Conservation (phyloP, 2,888 invertebrate genomes). For the Drosophila colorata region DNA sequence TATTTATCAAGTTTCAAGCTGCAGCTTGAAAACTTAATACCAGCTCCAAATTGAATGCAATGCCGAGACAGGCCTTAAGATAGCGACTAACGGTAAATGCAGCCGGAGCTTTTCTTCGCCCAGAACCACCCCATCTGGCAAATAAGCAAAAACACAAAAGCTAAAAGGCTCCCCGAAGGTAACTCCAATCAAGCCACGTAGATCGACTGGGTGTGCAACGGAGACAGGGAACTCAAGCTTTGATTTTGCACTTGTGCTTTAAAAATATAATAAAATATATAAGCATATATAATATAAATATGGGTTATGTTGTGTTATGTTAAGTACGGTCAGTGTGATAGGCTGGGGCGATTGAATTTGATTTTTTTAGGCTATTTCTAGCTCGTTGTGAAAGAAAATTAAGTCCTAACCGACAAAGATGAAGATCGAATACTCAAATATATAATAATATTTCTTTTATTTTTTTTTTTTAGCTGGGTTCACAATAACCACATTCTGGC, state of each 20-base stretch:
- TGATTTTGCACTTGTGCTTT: slow-evolving; percentile 6
- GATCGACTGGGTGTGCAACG: slow-evolving; percentile 13
- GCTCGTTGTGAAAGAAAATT: no score
- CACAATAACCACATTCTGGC: no score
- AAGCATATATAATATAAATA: no score
- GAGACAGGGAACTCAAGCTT: background rate
- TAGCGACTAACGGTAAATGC: slow-evolving; percentile 25
- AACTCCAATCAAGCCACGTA: slow-evolving; percentile 38
- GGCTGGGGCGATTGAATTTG: no score
- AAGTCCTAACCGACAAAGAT: no score
- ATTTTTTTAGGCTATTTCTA: no score
- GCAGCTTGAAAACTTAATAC: slow-evolving; percentile 81
- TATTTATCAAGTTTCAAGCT: slow-evolving; percentile 82
- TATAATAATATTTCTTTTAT: no score
- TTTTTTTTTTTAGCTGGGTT: no score
- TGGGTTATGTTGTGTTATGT: no score
- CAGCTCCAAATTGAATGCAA: slow-evolving; percentile 73
- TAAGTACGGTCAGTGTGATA: no score
- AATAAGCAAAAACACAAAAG: slow-evolving; percentile 8
- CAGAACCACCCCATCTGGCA: background rate
- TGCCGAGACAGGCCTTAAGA: slow-evolving; percentile 34
- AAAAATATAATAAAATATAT: background rate
- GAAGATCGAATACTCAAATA: no score
- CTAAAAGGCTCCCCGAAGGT: slow-evolving; percentile 22
- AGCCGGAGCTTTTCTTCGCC: slow-evolving; percentile 15